A percentile compares a stretch with the other conserved stretches of the same genome.
Evolutionary conservation across 2,888 invertebrate species (phyloP).

Genomic region (Aquatica leii): DNA sequence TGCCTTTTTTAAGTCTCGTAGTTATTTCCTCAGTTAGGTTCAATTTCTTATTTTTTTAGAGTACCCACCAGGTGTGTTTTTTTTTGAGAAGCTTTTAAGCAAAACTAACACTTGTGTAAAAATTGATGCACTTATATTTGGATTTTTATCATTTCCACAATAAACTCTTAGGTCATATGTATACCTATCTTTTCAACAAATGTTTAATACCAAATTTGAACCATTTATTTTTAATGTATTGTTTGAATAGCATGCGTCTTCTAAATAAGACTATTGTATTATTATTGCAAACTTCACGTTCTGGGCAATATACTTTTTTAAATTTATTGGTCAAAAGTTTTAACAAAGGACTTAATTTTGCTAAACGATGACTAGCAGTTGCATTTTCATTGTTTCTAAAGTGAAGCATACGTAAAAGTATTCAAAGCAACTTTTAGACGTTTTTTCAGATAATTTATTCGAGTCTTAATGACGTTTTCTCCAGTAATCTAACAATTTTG

Average conservation of each 20-base stretch:
- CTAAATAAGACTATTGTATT: background rate
- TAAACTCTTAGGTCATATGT: background rate
- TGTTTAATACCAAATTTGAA: background rate
- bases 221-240: background rate
- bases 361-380: slow-evolving; percentile 17
- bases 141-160: background rate
- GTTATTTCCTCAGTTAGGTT: background rate
- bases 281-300: too few relatives aligned
- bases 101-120: background rate
- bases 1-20: background rate
- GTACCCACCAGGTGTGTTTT: too few relatives aligned
- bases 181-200: background rate
- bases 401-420: too few relatives aligned
- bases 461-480: slow-evolving; percentile 15
- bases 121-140: too few relatives aligned
- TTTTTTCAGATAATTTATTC: slow-evolving; percentile 19
- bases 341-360: too few relatives aligned
- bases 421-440: slow-evolving; percentile 28
- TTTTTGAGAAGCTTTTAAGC: too few relatives aligned
- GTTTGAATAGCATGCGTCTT: background rate
- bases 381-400: slow-evolving; percentile 33
- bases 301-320: too few relatives aligned
- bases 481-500: slow-evolving; percentile 34
- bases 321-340: too few relatives aligned
- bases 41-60: too few relatives aligned